Evolutionary conservation across 2,888 invertebrate genomes (phyloP), one percentile per base, ranked within the genome.

Genomic region (Magallana nippona): DNA sequence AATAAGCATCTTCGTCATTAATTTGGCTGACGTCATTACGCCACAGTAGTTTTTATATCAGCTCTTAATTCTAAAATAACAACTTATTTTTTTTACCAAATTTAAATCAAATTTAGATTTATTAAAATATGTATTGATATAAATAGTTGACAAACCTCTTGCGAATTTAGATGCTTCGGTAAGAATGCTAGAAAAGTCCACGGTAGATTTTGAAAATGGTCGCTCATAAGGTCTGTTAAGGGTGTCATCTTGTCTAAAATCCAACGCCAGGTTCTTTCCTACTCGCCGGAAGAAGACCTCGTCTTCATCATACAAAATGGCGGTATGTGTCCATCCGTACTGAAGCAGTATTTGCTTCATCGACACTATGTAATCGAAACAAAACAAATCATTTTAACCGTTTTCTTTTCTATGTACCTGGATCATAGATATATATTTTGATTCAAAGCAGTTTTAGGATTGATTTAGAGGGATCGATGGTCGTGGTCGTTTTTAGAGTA

Each of bases 221-320:
- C 89, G 83, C 55, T 90, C 90, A 55, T 88, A 87, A 8, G 90
- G 90, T 22, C 90, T 82, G 17, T 79, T 87, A 55, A 90, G 57
- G 0, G 63, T 80, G 11, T 13, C 27, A 11, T 87, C 89, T 15
- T 82, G 22, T 27, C 87, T 80, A 77, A 90, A 86, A 79, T 89
- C 89, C 17, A 56, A n/a, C 0, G 86, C 86, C 83, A 89, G 84
- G 79, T 86, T 89, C 15, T 84, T 85, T 17, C 87, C 89, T 10
- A 87, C 87, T n/a, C 86, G 79, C 19, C 82, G 79, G 81, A 88
- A 89, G 81, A 89, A 89, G 5, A 89, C 86, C 62, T 90, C 89
- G 10, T 89, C 87, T 17, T 85, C 85, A 63, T 89, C 89, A 63
- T 89, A 89, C 5, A 89, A 86, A 22, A 89, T 85, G 17, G 88